phyloP scores from a whole-genome alignment of 2,113 vertebrate species.

The Chamaetylas fuelleborni region DNA sequence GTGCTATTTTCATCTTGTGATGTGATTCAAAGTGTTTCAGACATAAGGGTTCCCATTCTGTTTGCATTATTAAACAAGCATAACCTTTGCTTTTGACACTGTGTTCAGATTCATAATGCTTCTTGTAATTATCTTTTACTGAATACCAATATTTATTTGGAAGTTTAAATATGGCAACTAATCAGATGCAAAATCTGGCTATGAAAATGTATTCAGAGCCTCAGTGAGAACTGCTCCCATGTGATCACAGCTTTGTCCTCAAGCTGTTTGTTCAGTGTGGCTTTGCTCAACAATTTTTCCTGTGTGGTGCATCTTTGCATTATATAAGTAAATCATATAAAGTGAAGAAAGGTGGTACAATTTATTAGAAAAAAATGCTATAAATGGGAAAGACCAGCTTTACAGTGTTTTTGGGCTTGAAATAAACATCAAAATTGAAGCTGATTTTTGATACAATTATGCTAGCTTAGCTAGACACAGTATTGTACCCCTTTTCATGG shows the following conservation, averaged over 20 bases:
- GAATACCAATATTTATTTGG: slow-evolving; percentile 37
- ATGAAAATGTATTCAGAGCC: not conserved
- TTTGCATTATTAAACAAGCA: not conserved
- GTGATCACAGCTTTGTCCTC: not conserved
- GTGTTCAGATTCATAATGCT: not conserved
- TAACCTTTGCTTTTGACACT: slow-evolving; percentile 10
- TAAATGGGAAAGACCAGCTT: not conserved
- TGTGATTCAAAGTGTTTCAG: not conserved
- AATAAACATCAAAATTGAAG: not conserved
- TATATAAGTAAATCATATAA: not conserved
- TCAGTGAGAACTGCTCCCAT: not conserved
- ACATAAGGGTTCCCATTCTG: not conserved
- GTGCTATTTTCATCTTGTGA: not conserved
- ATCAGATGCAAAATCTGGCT: slow-evolving; percentile 1
- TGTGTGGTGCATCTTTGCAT: not conserved
- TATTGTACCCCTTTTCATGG: not conserved
- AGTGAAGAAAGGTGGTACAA: not conserved
- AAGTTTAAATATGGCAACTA: slow-evolving; percentile 11
- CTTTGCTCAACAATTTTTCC: not conserved
- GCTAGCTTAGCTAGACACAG: not conserved
- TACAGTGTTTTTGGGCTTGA: not conserved
- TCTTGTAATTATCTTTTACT: not conserved
- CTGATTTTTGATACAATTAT: not conserved
- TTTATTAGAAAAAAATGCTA: not conserved
- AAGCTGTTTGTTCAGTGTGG: not conserved